Base-by-base conservation (phyloP, 2,797 vertebrate genomes). In the Gobionotothen gibberifrons region DNA sequence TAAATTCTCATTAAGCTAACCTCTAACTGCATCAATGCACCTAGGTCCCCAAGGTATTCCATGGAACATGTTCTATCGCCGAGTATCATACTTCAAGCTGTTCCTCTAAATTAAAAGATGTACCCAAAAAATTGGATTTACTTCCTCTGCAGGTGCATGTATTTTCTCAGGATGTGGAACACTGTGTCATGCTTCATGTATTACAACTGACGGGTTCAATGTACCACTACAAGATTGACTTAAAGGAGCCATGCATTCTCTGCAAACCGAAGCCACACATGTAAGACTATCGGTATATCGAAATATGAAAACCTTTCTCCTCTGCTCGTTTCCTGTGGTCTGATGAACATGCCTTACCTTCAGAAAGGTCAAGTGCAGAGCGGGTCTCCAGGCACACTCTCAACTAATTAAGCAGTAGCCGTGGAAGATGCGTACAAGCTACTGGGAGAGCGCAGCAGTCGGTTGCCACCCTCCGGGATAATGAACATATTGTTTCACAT, bases 281-380 rank as follows among this genome's bases (percentile, higher is more conserved):
- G 17, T 48, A 65, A 39, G 17, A 14, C 13, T 43, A 19, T 51
- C 72, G 44, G 44, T 59, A 26, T 65, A 65, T 77, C 56, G 32
- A 13, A 44, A 29, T 59, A 55, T 67, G 55, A 67, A 70, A 86
- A 88, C 83, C 77, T 77, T 77, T 82, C 80, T 76, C 78, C 83
- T 85, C 85, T 72, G 83, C 85, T 91, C 78, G 87, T 92, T 91
- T 90, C 83, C 80, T 83, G 60, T 71, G 85, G 78, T 87, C 87
- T 90, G 90, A 84, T 87, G 84, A 92, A 90, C 93, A 93, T 82
- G 90, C 82, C 88, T 90, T 90, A 88, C 92, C 87, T 90, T 92
- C 90, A 82, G 69, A 93, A 94, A 94, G 93, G 93, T 94, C 92
- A 93, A 90, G 85, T 86, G 82, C 86, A 90, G 89, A 92, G 82